Evolutionary conservation across 2,113 vertebrate species (phyloP).

Genomic region (Bombycilla garrulus): DNA sequence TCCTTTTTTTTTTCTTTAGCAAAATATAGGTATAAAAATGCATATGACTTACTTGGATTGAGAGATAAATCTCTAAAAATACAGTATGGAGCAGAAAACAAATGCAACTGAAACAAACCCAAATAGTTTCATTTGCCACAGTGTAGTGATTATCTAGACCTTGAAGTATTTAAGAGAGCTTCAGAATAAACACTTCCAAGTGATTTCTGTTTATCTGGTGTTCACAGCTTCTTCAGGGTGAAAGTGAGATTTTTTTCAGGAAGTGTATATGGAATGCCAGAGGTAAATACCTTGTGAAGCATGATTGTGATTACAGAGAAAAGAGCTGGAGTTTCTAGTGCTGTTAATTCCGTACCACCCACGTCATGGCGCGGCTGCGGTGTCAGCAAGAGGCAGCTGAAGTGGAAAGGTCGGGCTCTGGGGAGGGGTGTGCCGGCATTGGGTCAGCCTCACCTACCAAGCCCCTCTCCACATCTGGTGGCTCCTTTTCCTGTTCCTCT

Average conservation of each 20-base stretch:
- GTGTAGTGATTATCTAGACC: neutral
- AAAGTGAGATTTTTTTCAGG: neutral
- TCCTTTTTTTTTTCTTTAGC: neutral
- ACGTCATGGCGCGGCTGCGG: fast-evolving
- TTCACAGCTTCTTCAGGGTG: neutral
- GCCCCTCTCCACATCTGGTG: no score
- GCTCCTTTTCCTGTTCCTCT: neutral
- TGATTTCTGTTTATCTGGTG: neutral
- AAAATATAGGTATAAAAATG: neutral
- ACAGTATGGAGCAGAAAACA: neutral
- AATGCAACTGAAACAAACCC: neutral
- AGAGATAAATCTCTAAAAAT: neutral
- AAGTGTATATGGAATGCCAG: neutral
- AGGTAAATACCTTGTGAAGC: neutral
- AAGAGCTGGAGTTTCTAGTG: neutral
- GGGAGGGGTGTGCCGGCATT: fast-evolving
- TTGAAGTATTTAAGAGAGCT: neutral
- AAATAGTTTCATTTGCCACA: neutral
- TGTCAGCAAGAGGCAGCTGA: neutral
- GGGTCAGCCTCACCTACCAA: fast-evolving
- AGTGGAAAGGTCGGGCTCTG: fast-evolving
- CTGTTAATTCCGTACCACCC: fast-evolving
- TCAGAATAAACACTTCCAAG: neutral
- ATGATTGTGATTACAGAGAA: neutral
- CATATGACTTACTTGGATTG: neutral